Base-by-base conservation (phyloP, 2,113 vertebrate species). In the Microcebus ravelobensis region DNA sequence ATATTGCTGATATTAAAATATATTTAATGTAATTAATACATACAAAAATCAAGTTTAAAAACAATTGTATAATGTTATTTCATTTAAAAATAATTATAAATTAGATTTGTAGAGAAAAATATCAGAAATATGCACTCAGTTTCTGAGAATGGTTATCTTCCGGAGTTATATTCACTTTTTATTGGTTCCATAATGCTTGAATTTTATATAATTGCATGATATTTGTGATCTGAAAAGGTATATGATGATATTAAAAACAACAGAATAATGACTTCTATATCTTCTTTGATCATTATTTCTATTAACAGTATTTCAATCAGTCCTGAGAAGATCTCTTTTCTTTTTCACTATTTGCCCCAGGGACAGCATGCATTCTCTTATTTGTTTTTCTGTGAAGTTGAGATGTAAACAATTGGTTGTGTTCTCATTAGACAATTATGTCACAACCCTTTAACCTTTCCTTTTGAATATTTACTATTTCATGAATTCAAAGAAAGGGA, bases 401-500 rank as follows among this genome's bases (percentile, higher is more conserved):
- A 94, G 34, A 52, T 84, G 71, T 91, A 20, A 91, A 91, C 18
- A 94, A 27, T 65, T 95, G 39, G 17, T 50, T 94, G 57, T 71
- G 29, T 67, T 39, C 52, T 85, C 39, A 52, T 93, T 91, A 88
- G 93, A 87, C 67, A 86, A 91, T 81, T 67, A 80, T 45, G 68
- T 82, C 45, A 91, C 48, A 94, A 21, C 31, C 48, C 68, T 76
- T 63, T 83, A 86, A 71, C 52, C 42, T 91, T 91, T 93, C 39
- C 52, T 85, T 91, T 89, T 91, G n/a, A 93, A 73, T 87, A 57
- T 81, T 89, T 93, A 91, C 2, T 70, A 91, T 93, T 94, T 89
- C 13, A 82, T 23, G 31, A 86, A 77, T 89, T 91, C 76, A 93
- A 91, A 86, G 71, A 90, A 90, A 95, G 31, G 59, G 87, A 50